Conservation (phyloP, 2,113 vertebrate species). For the Cacatua alba region DNA sequence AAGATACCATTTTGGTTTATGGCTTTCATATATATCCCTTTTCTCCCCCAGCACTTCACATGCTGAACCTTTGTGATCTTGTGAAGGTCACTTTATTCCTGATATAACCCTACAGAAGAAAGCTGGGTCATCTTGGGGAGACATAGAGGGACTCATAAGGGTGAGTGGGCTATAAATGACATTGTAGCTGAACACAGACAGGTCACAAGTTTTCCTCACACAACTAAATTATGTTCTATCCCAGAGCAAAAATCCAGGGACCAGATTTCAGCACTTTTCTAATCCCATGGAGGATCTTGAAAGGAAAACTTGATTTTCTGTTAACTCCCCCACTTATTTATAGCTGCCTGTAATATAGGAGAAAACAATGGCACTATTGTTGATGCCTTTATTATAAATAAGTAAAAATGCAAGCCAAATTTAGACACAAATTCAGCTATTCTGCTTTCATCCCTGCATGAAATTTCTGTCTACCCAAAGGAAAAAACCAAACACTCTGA, state of each 20-base stretch:
- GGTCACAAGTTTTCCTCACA: background rate
- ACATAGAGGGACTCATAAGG: background rate
- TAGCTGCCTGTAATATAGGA: background rate
- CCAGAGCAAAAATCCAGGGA: background rate
- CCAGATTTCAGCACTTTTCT: background rate
- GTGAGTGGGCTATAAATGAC: background rate
- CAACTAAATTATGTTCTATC: background rate
- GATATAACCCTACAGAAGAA: background rate
- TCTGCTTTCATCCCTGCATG: background rate
- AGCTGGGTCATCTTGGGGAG: background rate
- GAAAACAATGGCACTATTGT: background rate
- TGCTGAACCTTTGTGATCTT: background rate
- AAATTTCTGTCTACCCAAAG: background rate
- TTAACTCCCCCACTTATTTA: background rate
- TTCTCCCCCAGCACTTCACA: background rate
- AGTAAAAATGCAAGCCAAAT: constrained; percentile 1
- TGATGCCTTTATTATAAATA: background rate
- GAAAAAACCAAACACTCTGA: background rate
- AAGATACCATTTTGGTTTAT: background rate
- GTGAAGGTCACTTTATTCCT: background rate
- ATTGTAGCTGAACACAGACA: background rate
- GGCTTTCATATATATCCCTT: background rate
- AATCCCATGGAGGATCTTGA: background rate
- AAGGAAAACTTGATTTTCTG: background rate
- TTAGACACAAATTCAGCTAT: background rate